Conservation (phyloP, 1,140 invertebrate species). For the Nautilus pompilius region DNA sequence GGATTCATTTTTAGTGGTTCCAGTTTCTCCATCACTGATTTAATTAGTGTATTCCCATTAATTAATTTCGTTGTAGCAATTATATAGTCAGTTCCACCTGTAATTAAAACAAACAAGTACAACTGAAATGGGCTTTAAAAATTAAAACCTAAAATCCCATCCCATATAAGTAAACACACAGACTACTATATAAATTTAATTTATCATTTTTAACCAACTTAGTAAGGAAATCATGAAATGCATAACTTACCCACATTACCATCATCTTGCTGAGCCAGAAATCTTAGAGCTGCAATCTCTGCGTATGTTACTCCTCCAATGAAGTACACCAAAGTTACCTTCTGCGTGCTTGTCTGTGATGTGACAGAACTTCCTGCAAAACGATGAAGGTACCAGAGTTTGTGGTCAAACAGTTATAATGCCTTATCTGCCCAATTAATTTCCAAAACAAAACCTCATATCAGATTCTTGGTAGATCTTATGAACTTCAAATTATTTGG, state of each 20-base stretch:
- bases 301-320: conserved; percentile 95
- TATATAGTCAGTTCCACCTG: conserved; percentile 86
- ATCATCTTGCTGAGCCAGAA: conserved; percentile 88
- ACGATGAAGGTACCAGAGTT: too few species aligned
- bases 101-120: conserved; percentile 31
- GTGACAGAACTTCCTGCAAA: conserved; percentile 49
- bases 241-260: conserved; percentile 56
- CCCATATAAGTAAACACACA: neutral
- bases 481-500: too few species aligned
- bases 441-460: too few species aligned
- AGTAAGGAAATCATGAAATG: neutral
- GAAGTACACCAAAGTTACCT: conserved; percentile 88
- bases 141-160: neutral
- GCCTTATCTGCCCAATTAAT: too few species aligned
- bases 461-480: too few species aligned
- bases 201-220: neutral
- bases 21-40: conserved; percentile 67
- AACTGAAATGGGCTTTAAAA: neutral
- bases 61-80: conserved; percentile 90
- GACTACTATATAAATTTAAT: neutral
- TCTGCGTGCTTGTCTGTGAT: conserved; percentile 55
- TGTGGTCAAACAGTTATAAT: too few species aligned
- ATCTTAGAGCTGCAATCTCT: conserved; percentile 88
- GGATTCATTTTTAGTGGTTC: conserved; percentile 45
- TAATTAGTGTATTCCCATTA: conserved; percentile 82